Base-by-base conservation (phyloP, 2,888 invertebrate species). In the Amorpha juglandis region DNA sequence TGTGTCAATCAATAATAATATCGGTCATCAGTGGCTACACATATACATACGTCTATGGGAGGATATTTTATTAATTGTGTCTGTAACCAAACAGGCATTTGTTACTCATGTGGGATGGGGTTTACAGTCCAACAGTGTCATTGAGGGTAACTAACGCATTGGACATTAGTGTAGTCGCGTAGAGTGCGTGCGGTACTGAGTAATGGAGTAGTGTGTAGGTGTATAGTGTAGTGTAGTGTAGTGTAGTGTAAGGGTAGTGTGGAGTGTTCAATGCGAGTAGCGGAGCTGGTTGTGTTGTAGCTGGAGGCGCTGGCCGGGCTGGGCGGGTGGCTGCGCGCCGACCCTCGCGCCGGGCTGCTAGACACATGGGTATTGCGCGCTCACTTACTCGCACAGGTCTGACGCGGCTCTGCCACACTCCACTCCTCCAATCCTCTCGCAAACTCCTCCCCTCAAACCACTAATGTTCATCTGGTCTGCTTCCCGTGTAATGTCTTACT, bases 311-410 rank as follows among this genome's bases (percentile, higher is more conserved):
- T 94, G 86, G 91, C 93, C 77, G 92, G 92, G 74, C 88, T 91
- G 84, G 86, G 92, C 87, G 92, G 92, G 74, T 91, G 91, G 91
- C 89, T 92, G 91, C 91, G 92, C 83, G 87, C 91, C 76, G 92
- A 91, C 78, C 90, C 91, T 74, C 89, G 88, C 86, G 82, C 84
- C 82, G 91, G 86, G 78, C 91, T 93, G 83, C 91, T 94, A 86
- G 93, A 94, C 90, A 93, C 92, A 84, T 93, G 93, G 94, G 93
- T 94, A 94, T 93, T 93, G 92, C 92, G 92, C 92, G 93, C 93
- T 92, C 93, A 90, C 92, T 93, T 92, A 90, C 91, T 92, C 90
- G 91, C 92, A 89, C 92, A 93, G 93, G 93, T 93, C 92, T 92
- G 92, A 88, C 86, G 88, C 89, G 82, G 80, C 83, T 79, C 80